These are phyloP conservation scores for Argyresthia goedartella DNA, from an alignment of 2,888 invertebrate species.

Conservation along the genomic window DNA sequence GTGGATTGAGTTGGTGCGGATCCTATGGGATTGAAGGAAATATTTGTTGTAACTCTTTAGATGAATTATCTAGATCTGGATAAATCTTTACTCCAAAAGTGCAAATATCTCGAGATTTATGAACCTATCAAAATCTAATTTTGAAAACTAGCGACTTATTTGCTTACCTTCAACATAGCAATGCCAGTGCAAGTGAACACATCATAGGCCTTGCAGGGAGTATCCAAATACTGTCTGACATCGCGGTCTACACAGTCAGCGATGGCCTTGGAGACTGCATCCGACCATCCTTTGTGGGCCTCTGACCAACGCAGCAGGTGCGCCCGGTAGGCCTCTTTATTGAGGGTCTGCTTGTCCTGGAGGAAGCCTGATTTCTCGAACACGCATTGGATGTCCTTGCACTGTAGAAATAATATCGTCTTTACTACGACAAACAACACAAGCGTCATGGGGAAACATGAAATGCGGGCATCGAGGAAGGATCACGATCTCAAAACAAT, in stretches of 20 bases:
- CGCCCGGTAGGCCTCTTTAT: constrained; percentile 42
- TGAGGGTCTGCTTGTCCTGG: constrained; percentile 33
- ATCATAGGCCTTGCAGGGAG: constrained; percentile 53
- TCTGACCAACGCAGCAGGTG: constrained; percentile 45
- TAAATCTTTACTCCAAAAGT: no score
- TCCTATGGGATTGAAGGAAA: no score
- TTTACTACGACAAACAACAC: background rate
- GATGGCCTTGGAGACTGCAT: constrained; percentile 43
- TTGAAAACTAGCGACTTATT: background rate
- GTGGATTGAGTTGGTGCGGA: no score
- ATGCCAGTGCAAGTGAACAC: constrained; percentile 58
- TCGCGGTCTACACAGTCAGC: constrained; percentile 49
- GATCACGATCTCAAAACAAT: background rate
- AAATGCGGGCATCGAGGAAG: background rate
- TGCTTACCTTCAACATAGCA: constrained; percentile 53
- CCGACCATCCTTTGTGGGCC: constrained; percentile 36
- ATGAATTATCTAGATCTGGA: no score
- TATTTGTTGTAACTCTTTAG: no score
- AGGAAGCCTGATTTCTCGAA: constrained; percentile 58
- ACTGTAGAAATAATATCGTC: constrained; percentile 26
- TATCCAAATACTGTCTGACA: constrained; percentile 43
- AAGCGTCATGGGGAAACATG: background rate
- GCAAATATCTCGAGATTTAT: no score
- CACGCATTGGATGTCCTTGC: constrained; percentile 52
- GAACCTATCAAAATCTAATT: no score